Evolutionary conservation across 2,797 vertebrate genomes (phyloP).

Genomic region (Pseudopleuronectes americanus): DNA sequence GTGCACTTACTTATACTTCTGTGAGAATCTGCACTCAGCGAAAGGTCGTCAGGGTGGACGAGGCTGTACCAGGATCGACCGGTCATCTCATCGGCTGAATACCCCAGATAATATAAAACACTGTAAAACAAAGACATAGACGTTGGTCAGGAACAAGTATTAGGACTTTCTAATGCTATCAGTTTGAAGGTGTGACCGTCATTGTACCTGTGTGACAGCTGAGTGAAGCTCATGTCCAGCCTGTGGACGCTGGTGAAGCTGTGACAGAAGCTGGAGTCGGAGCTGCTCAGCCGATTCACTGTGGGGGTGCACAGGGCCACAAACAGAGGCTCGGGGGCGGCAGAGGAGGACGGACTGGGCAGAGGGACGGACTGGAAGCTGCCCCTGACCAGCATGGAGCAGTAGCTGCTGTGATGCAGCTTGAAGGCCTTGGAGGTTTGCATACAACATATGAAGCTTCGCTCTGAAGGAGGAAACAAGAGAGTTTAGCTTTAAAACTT

Average conservation of each 20-base stretch:
- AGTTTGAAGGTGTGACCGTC: rapidly evolving
- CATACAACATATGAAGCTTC: slow-evolving; percentile 84
- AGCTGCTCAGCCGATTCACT: slow-evolving; percentile 36
- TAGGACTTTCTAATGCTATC: rapidly evolving
- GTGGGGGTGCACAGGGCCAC: slow-evolving; percentile 86
- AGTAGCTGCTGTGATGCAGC: slow-evolving; percentile 73
- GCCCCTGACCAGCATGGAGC: slow-evolving; percentile 79
- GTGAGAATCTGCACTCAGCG: slow-evolving; percentile 76
- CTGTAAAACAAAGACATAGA: slow-evolving; percentile 62
- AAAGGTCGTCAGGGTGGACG: slow-evolving; percentile 87
- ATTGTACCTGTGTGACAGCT: slow-evolving; percentile 81
- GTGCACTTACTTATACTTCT: slow-evolving; percentile 82
- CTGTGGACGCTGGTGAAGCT: slow-evolving; percentile 81
- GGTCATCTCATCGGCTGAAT: slow-evolving; percentile 78
- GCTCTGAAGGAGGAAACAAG: slow-evolving; percentile 72
- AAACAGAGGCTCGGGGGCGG: slow-evolving; percentile 64
- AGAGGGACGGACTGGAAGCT: slow-evolving; percentile 64
- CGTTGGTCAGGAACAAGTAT: neutral
- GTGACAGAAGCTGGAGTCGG: slow-evolving; percentile 14
- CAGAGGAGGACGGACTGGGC: neutral
- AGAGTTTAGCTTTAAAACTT: neutral
- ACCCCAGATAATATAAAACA: slow-evolving; percentile 83
- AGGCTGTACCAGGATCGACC: slow-evolving; percentile 89
- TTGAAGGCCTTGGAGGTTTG: slow-evolving; percentile 84
- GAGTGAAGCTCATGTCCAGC: slow-evolving; percentile 84